A percentile compares a stretch with the other conserved stretches of the same genome.
Evolutionary conservation across 2,797 vertebrate genomes (phyloP).

Genomic region (Leucoraja ocellata): DNA sequence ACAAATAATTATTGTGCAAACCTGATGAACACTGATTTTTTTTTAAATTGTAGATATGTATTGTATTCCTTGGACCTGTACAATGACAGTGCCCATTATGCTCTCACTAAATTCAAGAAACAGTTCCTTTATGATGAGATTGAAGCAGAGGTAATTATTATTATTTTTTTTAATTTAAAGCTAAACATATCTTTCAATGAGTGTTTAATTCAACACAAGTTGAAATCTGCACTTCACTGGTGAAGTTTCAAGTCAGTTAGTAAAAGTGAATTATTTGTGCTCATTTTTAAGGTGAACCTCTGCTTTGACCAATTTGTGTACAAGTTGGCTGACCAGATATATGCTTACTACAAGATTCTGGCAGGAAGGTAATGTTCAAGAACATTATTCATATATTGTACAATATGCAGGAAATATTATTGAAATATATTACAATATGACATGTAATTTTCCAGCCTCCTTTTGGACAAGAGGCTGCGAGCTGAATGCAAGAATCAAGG

Average conservation of each 20-base stretch:
- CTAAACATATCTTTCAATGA: background rate
- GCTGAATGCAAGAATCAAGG: slow-evolving; percentile 91
- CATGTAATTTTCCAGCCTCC: slow-evolving; percentile 60
- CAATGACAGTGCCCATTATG: slow-evolving; percentile 96
- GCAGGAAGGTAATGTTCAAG: slow-evolving; percentile 76
- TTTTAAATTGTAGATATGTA: slow-evolving; percentile 71
- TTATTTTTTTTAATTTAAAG: background rate
- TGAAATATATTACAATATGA: background rate
- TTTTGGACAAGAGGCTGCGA: slow-evolving; percentile 85
- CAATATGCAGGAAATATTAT: background rate
- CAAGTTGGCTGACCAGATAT: slow-evolving; percentile 95
- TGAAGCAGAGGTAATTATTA: slow-evolving; percentile 81
- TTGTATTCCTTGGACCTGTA: slow-evolving; percentile 96
- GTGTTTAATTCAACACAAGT: background rate
- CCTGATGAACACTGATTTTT: background rate
- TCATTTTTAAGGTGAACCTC: slow-evolving; percentile 74
- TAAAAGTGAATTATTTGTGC: background rate
- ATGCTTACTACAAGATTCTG: slow-evolving; percentile 91
- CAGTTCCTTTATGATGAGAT: slow-evolving; percentile 99
- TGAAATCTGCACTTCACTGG: background rate
- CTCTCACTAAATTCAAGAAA: slow-evolving; percentile 95
- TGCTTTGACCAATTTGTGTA: slow-evolving; percentile 99
- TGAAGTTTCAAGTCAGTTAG: background rate
- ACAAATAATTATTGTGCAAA: background rate
- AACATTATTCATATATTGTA: background rate